Base-by-base conservation (phyloP, 1,140 invertebrate species). In the Pseudomyrmex concolor region DNA sequence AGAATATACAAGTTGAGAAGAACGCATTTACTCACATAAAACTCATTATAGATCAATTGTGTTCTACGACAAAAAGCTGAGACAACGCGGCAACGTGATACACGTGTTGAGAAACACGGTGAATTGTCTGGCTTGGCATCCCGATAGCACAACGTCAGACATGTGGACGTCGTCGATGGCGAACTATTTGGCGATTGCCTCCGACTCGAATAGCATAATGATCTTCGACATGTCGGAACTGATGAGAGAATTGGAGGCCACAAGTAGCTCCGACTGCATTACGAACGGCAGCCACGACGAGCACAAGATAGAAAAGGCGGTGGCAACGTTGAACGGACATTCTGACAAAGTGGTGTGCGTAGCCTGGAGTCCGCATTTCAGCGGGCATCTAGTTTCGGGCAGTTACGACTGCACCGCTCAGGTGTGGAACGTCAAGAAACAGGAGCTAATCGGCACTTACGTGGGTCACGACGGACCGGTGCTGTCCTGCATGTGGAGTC, bases 341-440 rank as follows among this genome's bases (percentile, higher is more conserved):
- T 92, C 84, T 34, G 91, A 93, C 0, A 93, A 95, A 55, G 95
- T 97, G 17, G 95, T 96, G 0, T 94, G 95, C 67, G 81, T 97
- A 10, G 94, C 94, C 3, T 98, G 97, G 97, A 97, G 95, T 93
- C 96, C 96, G 4, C 96, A 97, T 90, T 90, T 94, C 10, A 96
- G 96, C 76, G 96, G 95, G 8, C 92, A 94, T 55, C 92, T 98
- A n/a, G 92, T 96, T 9, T 96, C 97, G 12, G 95, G 95, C 5
- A 96, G 96, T 25, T 96, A 96, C 86, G 97, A 97, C 92, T 92
- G 94, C 15, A 95, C 95, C 59, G 95, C 96, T 64, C 95, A 97
- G 97, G 95, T 98, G 17, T 98, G 97, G 97, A 95, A 97, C 91
- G 95, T 96, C 7, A 91, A 94, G 59, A 94, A 92, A 13, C 94